phyloP scores from a whole-genome alignment of 2,888 invertebrate species.

The Diploptera punctata region DNA sequence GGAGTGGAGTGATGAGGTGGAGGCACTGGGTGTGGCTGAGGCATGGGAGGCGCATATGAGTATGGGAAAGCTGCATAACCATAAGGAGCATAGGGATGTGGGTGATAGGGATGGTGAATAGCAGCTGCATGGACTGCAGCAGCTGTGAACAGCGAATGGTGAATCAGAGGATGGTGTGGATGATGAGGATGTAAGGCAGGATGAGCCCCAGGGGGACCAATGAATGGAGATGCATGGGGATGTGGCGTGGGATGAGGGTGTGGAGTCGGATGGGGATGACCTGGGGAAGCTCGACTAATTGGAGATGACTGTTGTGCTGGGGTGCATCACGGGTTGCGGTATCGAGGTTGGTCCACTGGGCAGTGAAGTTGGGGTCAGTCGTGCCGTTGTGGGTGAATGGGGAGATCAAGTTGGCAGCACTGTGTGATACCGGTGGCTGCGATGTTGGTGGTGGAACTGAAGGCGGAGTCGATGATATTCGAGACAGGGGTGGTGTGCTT shows the following conservation, averaged over 20 bases:
- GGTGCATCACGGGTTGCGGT: constrained; percentile 74
- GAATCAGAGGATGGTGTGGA: constrained; percentile 74
- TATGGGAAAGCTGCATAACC: constrained; percentile 75
- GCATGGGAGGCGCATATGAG: constrained; percentile 70
- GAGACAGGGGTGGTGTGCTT: constrained; percentile 38
- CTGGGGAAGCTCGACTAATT: constrained; percentile 51
- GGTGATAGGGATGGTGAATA: constrained; percentile 74
- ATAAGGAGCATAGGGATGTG: constrained; percentile 58
- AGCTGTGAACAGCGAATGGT: constrained; percentile 69
- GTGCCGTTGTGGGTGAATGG: constrained; percentile 57
- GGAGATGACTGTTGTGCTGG: constrained; percentile 76
- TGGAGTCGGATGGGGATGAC: constrained; percentile 48
- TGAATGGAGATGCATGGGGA: constrained; percentile 61
- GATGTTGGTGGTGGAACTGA: constrained; percentile 32
- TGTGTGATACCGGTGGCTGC: constrained; percentile 60
- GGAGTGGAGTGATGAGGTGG: constrained; percentile 49
- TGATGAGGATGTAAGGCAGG: constrained; percentile 60
- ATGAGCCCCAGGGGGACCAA: constrained; percentile 58
- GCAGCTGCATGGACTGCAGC: constrained; percentile 65
- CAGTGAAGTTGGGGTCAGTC: constrained; percentile 61
- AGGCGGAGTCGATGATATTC: constrained; percentile 39
- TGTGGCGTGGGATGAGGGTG: constrained; percentile 49
- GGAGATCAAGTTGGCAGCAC: constrained; percentile 68
- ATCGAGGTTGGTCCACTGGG: constrained; percentile 61
- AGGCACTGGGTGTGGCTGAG: constrained; percentile 69